Conservation (phyloP, 2,113 vertebrate species). For the Lates calcarifer region DNA sequence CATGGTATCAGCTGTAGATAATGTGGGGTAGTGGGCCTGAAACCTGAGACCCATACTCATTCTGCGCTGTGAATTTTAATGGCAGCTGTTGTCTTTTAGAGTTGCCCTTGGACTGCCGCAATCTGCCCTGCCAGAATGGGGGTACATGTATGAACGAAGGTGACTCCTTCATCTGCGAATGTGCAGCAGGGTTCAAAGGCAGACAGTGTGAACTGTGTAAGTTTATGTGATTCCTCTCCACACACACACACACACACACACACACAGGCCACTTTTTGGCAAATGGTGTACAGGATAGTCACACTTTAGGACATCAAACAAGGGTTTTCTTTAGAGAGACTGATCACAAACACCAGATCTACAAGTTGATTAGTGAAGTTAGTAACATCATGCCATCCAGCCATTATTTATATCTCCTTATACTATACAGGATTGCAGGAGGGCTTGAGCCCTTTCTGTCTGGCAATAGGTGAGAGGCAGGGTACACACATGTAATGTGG, state of each 20-base stretch:
- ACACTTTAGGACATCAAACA: too few relatives aligned
- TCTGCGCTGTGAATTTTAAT: slow-evolving; percentile 58
- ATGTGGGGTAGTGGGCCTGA: slow-evolving; percentile 47
- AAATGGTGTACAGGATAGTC: too few relatives aligned
- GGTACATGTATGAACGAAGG: slow-evolving; percentile 82
- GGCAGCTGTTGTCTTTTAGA: slow-evolving; percentile 80
- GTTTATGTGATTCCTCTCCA: slow-evolving; percentile 66
- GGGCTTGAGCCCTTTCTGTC: not conserved
- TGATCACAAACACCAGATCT: not conserved
- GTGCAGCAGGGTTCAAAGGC: slow-evolving; percentile 90
- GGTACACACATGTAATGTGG: too few relatives aligned
- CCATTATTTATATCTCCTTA: not conserved
- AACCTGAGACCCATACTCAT: slow-evolving; percentile 57
- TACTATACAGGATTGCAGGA: not conserved
- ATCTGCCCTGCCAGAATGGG: slow-evolving; percentile 79
- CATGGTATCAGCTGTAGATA: slow-evolving; percentile 42
- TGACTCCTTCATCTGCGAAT: slow-evolving; percentile 85
- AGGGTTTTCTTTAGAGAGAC: not conserved
- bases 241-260: slow-evolving; percentile 26
- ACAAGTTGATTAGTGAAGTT: not conserved
- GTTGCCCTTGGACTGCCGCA: slow-evolving; percentile 77
- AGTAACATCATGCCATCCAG: not conserved
- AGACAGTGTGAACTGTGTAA: slow-evolving; percentile 92
- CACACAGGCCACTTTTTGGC: not conserved
- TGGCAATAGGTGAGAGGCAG: not conserved